Percentiles rank a stretch among this genome's conserved stretches.
These are phyloP conservation scores for Cantharis rustica DNA, from an alignment of 2,888 invertebrate species.

Conservation along the genomic window DNA sequence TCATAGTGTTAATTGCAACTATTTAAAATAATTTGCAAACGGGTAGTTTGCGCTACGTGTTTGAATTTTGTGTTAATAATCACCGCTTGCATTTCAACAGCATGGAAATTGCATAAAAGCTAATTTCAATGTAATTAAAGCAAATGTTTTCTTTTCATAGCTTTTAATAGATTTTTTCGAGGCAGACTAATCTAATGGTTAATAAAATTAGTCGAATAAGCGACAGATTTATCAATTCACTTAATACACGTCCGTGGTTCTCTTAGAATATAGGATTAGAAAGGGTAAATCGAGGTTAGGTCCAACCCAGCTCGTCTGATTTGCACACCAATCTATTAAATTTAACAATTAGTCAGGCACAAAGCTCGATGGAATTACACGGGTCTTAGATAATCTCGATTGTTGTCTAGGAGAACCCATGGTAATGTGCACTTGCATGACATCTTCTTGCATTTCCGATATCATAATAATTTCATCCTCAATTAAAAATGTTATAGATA, in stretches of 20 bases:
- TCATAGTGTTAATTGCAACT: not conserved
- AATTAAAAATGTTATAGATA: not conserved
- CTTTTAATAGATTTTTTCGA: not conserved
- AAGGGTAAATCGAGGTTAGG: constrained; percentile 24
- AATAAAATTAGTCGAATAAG: constrained; percentile 14
- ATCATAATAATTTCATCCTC: constrained; percentile 5
- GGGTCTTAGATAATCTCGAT: constrained; percentile 38
- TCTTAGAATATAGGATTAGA: constrained; percentile 22
- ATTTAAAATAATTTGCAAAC: not conserved
- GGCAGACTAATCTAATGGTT: not conserved
- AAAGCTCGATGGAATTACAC: constrained; percentile 42
- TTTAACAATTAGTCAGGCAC: constrained; percentile 45
- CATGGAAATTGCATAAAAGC: not conserved
- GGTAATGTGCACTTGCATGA: constrained; percentile 30
- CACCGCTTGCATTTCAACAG: not conserved
- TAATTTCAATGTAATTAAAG: not conserved
- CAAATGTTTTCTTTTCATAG: not conserved
- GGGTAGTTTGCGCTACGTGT: not conserved
- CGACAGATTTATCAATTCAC: constrained; percentile 18
- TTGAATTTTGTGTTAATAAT: not conserved
- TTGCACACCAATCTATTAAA: constrained; percentile 45
- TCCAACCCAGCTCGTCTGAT: constrained; percentile 39
- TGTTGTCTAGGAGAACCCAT: constrained; percentile 22
- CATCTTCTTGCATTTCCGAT: constrained; percentile 19
- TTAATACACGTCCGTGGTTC: constrained; percentile 22